Conservation (phyloP, 2,888 invertebrate species). For the Orchesellides sinensis region DNA sequence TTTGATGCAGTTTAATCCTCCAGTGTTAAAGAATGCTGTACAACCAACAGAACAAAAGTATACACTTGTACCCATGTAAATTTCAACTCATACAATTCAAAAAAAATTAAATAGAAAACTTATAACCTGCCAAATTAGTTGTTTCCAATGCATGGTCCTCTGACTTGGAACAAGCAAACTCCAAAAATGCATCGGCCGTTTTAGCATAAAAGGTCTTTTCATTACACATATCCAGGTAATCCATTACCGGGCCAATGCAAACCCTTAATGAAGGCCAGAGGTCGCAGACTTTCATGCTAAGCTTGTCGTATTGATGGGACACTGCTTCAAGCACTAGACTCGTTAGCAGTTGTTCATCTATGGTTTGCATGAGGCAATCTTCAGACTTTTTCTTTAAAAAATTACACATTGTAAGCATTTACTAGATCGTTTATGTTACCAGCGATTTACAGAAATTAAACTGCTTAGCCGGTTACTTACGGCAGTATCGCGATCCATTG, state of each 20-base stretch:
- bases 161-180: neutral
- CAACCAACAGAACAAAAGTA: neutral
- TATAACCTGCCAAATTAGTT: neutral
- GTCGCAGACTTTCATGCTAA: neutral
- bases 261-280: neutral
- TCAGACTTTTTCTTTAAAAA: neutral
- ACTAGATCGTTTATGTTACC: neutral
- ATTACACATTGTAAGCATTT: neutral
- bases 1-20: neutral
- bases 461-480: neutral
- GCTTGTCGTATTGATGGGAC: neutral
- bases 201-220: neutral
- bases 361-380: neutral
- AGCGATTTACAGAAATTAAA: neutral
- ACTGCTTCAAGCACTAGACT: neutral
- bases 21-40: neutral
- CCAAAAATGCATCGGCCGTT: constrained; percentile 1
- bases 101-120: neutral
- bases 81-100: neutral
- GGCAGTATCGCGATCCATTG: neutral
- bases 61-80: neutral
- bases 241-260: neutral
- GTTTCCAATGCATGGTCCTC: neutral
- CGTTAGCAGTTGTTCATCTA: neutral
- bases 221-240: constrained; percentile 3